Evolutionary conservation across 2,113 vertebrate genomes (phyloP), one percentile per base, ranked within the genome.

Genomic region (Vulpes lagopus): DNA sequence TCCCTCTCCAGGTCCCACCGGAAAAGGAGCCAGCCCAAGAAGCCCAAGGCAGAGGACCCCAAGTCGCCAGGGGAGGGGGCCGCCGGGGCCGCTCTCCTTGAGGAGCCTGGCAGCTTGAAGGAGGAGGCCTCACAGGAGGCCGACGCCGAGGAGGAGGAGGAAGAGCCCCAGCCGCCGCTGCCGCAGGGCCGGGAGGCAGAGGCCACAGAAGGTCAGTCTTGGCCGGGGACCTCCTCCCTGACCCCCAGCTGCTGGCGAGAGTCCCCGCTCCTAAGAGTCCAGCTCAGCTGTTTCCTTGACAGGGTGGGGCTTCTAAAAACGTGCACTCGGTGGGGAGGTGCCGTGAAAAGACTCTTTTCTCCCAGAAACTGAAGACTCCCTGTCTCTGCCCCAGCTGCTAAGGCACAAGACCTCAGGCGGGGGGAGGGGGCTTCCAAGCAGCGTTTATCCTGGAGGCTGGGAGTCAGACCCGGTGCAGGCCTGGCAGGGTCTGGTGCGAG

Each of bases 1-100:
- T 98, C 80, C 91, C 11, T 91, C 96, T 91, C 22, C 96, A 99
- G 99, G 98, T 99, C 99, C 49, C 99, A 99, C 98, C 99, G 99
- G 94, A 99, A 99, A 97, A 99, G 99, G 95, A 99, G 99, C 94
- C 99, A 99, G 90, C 97, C 99, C 27, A 99, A 99, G 76, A 99
- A 99, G 89, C 98, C 99, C 27, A 99, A 99, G 97, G 98, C 99
- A 0, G 99, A 99, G 73, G 99, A 99, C 97, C 98, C 99, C 96
- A 99, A 99, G 97, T 98, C 99, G 20, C 98, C 99, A 1, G 99
- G 98, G 0, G 99, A 99, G 84, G 98, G 99, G 16, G 94, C 98
- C 20, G 99, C 99, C 0, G 98, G 99, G 19, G 98, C 98, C 60
- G 98, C 99, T 64, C 98, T 98, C 85, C 98, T 99, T 92, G 99